A percentile compares a stretch with the other conserved stretches of the same genome.
These are phyloP conservation scores for Furcula furcula DNA, from an alignment of 2,888 invertebrate genomes.

Conservation along the genomic window DNA sequence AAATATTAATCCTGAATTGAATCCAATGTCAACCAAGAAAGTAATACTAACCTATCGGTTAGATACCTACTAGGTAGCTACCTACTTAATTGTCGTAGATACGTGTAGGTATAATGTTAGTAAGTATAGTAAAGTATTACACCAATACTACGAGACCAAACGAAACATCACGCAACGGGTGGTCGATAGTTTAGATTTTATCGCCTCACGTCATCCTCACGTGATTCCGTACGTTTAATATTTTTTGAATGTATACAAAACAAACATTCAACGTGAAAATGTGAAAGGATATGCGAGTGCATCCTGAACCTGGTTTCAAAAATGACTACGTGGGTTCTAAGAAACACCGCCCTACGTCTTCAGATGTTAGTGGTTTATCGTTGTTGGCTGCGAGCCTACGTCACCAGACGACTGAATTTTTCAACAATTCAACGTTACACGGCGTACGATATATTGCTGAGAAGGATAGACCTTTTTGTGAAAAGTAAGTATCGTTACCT, in stretches of 20 bases:
- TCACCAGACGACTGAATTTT: constrained; percentile 88
- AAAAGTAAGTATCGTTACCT: constrained; percentile 87
- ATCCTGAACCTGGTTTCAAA: constrained; percentile 45
- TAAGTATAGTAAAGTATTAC: constrained; percentile 4
- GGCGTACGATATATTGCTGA: constrained; percentile 91
- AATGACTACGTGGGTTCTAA: constrained; percentile 29
- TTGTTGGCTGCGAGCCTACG: constrained; percentile 84
- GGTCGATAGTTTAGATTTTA: constrained; percentile 58
- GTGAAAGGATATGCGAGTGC: constrained; percentile 56
- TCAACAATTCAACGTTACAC: constrained; percentile 89
- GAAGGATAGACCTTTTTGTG: constrained; percentile 86
- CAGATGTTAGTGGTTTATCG: constrained; percentile 52
- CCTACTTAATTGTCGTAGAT: not conserved
- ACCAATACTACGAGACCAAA: too few relatives aligned
- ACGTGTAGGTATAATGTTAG: not conserved
- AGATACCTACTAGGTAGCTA: too few relatives aligned
- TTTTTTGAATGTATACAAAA: constrained; percentile 17
- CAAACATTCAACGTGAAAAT: constrained; percentile 23
- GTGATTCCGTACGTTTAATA: constrained; percentile 40
- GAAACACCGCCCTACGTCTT: constrained; percentile 26
- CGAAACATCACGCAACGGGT: constrained; percentile 43
- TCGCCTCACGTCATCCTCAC: constrained; percentile 48
- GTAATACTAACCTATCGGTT: too few relatives aligned
- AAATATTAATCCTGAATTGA: too few relatives aligned
- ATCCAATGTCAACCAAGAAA: too few relatives aligned